These are phyloP conservation scores for Eucidaris tribuloides DNA, from an alignment of 35 echinoderm and acorn worm species.

Conservation along the genomic window DNA sequence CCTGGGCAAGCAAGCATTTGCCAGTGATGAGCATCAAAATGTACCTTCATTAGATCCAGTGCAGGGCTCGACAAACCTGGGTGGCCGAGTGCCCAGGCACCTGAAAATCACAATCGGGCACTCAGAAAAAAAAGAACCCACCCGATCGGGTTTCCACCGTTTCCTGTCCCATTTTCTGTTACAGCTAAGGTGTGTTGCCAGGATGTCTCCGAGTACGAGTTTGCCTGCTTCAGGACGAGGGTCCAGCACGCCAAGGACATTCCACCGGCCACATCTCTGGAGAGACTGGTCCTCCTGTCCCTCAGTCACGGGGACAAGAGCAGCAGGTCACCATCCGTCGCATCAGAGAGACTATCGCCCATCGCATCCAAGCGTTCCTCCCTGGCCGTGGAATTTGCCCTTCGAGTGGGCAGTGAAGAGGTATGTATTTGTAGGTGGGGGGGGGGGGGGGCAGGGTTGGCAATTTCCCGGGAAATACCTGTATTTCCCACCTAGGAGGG, in stretches of 20 bases:
- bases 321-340: slow-evolving; percentile 21
- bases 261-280: slow-evolving; percentile 1
- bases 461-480: no score
- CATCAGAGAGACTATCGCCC: slow-evolving; percentile 18
- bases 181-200: slow-evolving; percentile 14
- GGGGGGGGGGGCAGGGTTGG: no score
- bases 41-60: no score
- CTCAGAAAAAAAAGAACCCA: no score
- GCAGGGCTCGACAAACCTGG: no score
- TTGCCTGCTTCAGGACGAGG: not conserved
- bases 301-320: slow-evolving; percentile 1
- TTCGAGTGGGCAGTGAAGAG: slow-evolving; percentile 16
- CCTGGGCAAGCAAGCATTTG: no score
- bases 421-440: not conserved
- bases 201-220: slow-evolving; percentile 23
- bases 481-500: no score
- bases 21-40: no score
- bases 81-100: no score
- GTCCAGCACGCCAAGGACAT: slow-evolving; percentile 20
- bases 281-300: slow-evolving; percentile 8
- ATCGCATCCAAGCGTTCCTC: not conserved
- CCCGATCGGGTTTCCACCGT: no score
- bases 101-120: no score
- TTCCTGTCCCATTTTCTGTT: no score
- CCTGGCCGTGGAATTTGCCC: not conserved